A percentile compares a stretch with the other conserved stretches of the same genome.
Conservation (phyloP, 2,113 vertebrate genomes). For the Bos indicus region DNA sequence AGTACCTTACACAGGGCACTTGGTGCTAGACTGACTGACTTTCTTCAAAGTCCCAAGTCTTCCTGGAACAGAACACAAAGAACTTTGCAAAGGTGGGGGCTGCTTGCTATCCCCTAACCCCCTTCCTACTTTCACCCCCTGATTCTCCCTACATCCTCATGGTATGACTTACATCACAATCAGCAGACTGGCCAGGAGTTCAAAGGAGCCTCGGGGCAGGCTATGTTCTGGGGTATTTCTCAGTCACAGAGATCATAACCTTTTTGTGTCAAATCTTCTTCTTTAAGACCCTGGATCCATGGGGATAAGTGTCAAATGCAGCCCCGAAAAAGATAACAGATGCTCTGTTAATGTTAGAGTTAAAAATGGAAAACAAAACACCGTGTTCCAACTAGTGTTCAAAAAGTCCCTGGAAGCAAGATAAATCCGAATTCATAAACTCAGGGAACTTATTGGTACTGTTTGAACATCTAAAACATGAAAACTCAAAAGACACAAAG, state of each 20-base stretch:
- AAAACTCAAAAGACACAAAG: background rate
- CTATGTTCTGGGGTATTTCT: background rate
- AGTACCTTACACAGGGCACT: background rate
- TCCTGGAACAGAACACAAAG: background rate
- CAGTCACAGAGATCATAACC: background rate
- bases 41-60: background rate
- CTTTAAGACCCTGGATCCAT: background rate
- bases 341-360: background rate
- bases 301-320: background rate
- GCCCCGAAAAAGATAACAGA: background rate
- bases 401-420: background rate
- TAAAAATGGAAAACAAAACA: background rate
- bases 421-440: background rate
- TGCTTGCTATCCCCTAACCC: background rate
- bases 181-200: background rate
- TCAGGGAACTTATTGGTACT: background rate
- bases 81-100: background rate
- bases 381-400: background rate
- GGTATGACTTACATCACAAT: too few relatives aligned
- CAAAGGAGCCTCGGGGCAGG: background rate
- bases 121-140: fast-evolving
- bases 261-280: background rate
- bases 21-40: background rate
- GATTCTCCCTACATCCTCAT: background rate
- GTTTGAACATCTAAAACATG: background rate